Conservation (phyloP, 2,888 invertebrate species). For the Aphodius sticticus region DNA sequence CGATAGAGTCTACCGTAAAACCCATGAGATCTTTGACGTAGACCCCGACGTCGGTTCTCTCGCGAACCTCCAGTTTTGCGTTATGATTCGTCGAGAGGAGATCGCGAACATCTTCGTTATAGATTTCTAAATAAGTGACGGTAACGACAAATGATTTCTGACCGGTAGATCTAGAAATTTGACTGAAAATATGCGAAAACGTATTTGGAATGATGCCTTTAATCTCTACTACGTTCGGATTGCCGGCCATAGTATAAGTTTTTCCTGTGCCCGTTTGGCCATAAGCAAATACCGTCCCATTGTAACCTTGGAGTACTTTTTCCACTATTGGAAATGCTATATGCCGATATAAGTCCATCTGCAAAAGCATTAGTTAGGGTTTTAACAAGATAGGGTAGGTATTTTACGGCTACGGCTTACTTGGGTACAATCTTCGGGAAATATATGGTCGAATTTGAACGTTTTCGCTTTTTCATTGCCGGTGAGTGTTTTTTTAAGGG, state of each 20-base stretch:
- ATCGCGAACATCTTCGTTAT: constrained; percentile 98
- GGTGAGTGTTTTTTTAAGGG: constrained; percentile 77
- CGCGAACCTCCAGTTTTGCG: constrained; percentile 89
- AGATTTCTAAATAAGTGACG: constrained; percentile 98
- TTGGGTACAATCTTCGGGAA: constrained; percentile 81
- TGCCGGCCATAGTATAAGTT: constrained; percentile 98
- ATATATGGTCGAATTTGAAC: constrained; percentile 96
- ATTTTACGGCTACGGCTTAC: constrained; percentile 63
- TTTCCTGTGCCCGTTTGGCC: constrained; percentile 98
- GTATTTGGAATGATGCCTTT: constrained; percentile 98
- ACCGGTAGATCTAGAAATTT: constrained; percentile 92
- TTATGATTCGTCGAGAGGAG: constrained; percentile 85
- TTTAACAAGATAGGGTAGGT: constrained; percentile 56
- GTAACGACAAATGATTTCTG: constrained; percentile 83
- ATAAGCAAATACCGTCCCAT: constrained; percentile 92
- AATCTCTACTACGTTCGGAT: constrained; percentile 84
- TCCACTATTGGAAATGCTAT: constrained; percentile 97
- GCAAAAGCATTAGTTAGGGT: constrained; percentile 43
- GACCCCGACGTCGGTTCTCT: constrained; percentile 95
- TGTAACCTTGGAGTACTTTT: constrained; percentile 95
- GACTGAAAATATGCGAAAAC: constrained; percentile 98
- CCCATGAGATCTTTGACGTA: constrained; percentile 98
- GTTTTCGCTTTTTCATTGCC: constrained; percentile 81
- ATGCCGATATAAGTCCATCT: constrained; percentile 94
- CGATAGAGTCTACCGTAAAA: constrained; percentile 86